phyloP scores from a whole-genome alignment of 1,140 invertebrate genomes.

The Medauroidea extradentata region DNA sequence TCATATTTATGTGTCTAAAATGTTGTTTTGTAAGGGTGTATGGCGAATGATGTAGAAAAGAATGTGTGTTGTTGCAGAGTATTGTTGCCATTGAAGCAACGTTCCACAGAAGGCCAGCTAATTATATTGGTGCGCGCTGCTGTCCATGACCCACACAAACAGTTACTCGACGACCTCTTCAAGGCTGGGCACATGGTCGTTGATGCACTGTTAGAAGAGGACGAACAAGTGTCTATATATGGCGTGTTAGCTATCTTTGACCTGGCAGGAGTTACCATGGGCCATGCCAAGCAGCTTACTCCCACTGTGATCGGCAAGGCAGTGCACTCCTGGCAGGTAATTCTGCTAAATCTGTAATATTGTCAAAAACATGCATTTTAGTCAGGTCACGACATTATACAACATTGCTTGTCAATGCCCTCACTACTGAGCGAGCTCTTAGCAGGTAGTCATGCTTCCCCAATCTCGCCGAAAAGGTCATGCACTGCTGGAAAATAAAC shows the following conservation, averaged over 20 bases:
- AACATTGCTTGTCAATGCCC: too few relatives aligned
- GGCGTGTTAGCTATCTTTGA: constrained; percentile 59
- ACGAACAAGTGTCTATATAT: constrained; percentile 48
- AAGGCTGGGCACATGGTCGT: constrained; percentile 43
- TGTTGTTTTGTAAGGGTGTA: too few relatives aligned
- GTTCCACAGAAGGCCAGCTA: constrained; percentile 46
- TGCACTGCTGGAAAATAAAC: too few relatives aligned
- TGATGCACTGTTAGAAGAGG: constrained; percentile 37
- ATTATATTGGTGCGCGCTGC: constrained; percentile 54
- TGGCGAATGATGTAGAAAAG: too few relatives aligned
- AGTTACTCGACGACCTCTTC: constrained; percentile 53
- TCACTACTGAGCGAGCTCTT: too few relatives aligned
- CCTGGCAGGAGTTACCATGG: constrained; percentile 50
- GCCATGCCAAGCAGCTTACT: constrained; percentile 55
- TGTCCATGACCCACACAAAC: constrained; percentile 51
- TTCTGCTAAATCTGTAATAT: too few relatives aligned
- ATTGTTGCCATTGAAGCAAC: constrained; percentile 53
- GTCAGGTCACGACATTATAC: too few relatives aligned
- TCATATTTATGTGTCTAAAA: too few relatives aligned
- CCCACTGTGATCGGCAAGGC: constrained; percentile 52
- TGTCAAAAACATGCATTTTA: too few relatives aligned
- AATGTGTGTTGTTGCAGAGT: constrained; percentile 42
- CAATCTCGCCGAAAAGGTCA: too few relatives aligned
- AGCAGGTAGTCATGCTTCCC: too few relatives aligned
- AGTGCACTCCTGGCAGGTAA: constrained; percentile 59